Percentiles rank a stretch among this genome's conserved stretches.
These are phyloP conservation scores for Potorous gilbertii DNA, from an alignment of 2,797 vertebrate species.

Conservation along the genomic window DNA sequence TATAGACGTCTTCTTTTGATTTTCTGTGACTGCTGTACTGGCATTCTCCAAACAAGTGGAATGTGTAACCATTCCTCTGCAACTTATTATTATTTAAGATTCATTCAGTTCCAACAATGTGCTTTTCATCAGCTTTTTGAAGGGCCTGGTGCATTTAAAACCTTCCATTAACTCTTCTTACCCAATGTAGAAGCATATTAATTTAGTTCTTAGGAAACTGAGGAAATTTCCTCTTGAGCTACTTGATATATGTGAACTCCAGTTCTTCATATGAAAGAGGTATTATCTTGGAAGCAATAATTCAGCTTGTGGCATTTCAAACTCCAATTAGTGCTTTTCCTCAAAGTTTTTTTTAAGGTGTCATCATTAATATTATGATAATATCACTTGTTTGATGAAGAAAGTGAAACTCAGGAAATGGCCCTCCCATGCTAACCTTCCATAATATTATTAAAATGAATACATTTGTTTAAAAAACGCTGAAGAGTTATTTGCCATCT, in stretches of 20 bases:
- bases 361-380: not conserved
- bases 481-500: not conserved
- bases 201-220: not conserved
- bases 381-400: not conserved
- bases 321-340: not conserved
- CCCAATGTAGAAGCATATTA: not conserved
- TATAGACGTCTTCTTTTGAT: not conserved
- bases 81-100: conserved; percentile 5
- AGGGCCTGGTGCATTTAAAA: not conserved
- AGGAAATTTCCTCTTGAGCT: not conserved
- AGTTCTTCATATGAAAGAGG: not conserved
- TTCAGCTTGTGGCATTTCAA: not conserved
- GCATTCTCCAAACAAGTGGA: not conserved
- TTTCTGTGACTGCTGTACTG: not conserved
- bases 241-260: not conserved
- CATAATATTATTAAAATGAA: not conserved
- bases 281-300: not conserved
- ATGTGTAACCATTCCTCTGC: not conserved
- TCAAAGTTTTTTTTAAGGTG: not conserved
- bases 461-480: not conserved
- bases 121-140: not conserved
- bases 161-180: not conserved
- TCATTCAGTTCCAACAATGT: not conserved
- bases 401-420: not conserved
- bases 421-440: not conserved